phyloP scores from a whole-genome alignment of 2,113 vertebrate species.

The Xenopus borealis region DNA sequence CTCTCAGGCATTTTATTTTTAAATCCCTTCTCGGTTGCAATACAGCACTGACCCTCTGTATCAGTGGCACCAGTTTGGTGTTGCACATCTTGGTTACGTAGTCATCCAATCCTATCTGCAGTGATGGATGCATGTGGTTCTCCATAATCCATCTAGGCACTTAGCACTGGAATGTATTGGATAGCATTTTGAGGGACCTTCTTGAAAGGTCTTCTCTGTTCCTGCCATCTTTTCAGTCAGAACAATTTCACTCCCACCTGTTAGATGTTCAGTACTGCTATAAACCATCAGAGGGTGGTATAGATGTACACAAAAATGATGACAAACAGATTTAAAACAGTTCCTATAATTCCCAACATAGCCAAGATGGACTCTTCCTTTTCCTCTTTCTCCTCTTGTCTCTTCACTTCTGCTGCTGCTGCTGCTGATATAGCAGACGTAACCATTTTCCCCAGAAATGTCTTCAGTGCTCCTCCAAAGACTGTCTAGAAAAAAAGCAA shows the following conservation, averaged over 20 bases:
- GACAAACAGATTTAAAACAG: conserved; percentile 84
- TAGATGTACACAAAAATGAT: conserved; percentile 88
- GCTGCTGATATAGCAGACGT: conserved; percentile 73
- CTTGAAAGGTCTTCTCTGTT: conserved; percentile 45
- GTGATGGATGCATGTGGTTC: conserved; percentile 29
- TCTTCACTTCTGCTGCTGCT: conserved; percentile 81
- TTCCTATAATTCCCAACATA: conserved; percentile 82
- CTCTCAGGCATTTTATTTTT: conserved; percentile 30
- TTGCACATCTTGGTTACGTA: conserved; percentile 25
- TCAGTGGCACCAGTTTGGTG: not conserved
- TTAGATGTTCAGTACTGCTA: conserved; percentile 20
- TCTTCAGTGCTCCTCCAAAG: conserved; percentile 67
- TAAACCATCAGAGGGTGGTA: conserved; percentile 74
- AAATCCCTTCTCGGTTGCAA: conserved; percentile 9
- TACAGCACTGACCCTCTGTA: not conserved
- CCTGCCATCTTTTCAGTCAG: conserved; percentile 48
- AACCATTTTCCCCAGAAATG: conserved; percentile 75
- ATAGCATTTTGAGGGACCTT: conserved; percentile 42
- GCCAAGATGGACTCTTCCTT: conserved; percentile 87
- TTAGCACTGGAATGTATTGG: conserved; percentile 57
- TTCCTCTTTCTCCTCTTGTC: conserved; percentile 82
- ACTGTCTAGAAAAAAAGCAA: conserved; percentile 70
- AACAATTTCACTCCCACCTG: conserved; percentile 3
- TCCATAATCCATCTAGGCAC: conserved; percentile 47
- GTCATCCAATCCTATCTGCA: conserved; percentile 41